A percentile compares a stretch with the other conserved stretches of the same genome.
These are phyloP conservation scores for Lasioglossum albipes DNA, from an alignment of 1,140 invertebrate species.

Conservation along the genomic window DNA sequence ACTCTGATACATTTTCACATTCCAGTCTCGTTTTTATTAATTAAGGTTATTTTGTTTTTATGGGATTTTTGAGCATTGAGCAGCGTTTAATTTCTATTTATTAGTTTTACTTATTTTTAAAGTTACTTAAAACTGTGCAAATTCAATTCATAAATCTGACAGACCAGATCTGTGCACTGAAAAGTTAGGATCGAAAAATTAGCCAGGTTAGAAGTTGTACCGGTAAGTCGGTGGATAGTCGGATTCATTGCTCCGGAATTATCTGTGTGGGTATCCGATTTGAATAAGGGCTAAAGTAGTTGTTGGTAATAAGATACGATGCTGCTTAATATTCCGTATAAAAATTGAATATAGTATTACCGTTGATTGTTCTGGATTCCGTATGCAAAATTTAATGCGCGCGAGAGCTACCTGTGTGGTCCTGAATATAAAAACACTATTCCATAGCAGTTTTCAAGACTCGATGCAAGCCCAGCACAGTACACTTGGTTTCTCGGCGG, in stretches of 20 bases:
- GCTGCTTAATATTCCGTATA: conserved; percentile 70
- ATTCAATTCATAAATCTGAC: no score
- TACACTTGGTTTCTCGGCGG: no score
- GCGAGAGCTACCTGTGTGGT: conserved; percentile 65
- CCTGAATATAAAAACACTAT: conserved; percentile 52
- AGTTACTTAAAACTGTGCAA: no score
- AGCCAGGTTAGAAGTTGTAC: neutral
- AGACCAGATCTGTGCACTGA: no score
- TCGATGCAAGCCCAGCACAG: neutral
- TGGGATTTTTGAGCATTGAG: no score
- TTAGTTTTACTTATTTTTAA: no score
- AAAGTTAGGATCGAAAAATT: no score
- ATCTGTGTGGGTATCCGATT: conserved; percentile 19
- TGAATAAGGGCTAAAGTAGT: conserved; percentile 13
- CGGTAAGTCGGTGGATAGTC: neutral
- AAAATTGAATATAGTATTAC: conserved; percentile 74
- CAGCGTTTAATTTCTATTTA: no score
- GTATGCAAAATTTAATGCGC: conserved; percentile 68
- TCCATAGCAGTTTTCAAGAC: conserved; percentile 13
- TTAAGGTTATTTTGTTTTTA: no score
- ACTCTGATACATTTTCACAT: no score
- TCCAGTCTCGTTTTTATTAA: no score
- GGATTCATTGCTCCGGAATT: conserved; percentile 11
- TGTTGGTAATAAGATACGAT: conserved; percentile 54
- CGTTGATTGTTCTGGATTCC: conserved; percentile 65